Base-by-base conservation (phyloP, 2,888 invertebrate genomes). In the Tetragonisca angustula region DNA sequence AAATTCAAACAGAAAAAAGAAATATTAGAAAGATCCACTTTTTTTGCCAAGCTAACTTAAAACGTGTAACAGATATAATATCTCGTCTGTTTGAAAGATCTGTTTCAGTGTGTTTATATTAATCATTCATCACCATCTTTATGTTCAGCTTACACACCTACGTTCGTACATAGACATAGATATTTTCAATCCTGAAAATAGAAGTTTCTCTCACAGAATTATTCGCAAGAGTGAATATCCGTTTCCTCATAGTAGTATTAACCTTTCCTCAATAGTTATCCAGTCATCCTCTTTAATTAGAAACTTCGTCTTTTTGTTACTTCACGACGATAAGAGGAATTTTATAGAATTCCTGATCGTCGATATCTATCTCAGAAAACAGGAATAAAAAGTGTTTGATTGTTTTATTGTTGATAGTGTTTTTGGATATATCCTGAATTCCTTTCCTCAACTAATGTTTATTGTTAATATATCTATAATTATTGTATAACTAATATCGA, bases 21-120 rank as follows among this genome's bases (percentile, higher is more conserved):
- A 24, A 64, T 80, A 80, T 76, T 74, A 71, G 62, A 72, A 17
- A 56, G 19, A 49, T 54, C 70, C 61, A 76, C 43, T n/a, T 67
- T 61, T 32, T 50, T 49, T 43, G 36, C 36, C 27, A 50, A 32
- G 79, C 76, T 76, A 84, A 84, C 72, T 84, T 78, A 36, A 24
- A 61, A 59, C 32, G 19, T 69, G 32, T 81, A 84, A 78, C 85
- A 68, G 68, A 64, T 68, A 54, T 59, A 24, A 67, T 56, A 43
- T 68, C n/a, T 62, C 32, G 74, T 69, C 74, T 69, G 76, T 56
- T 36, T 56, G 67, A 71, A 74, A 61, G 72, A 59, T 79, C 32
- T 62, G 52, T 77, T 83, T 81, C 72, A 76, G 83, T 81, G 81
- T 87, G 79, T 78, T 84, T 76, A 72, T 76, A 76, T 82, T 86